Conservation (phyloP, 1,140 invertebrate genomes). For the Zaprionus taronus region DNA sequence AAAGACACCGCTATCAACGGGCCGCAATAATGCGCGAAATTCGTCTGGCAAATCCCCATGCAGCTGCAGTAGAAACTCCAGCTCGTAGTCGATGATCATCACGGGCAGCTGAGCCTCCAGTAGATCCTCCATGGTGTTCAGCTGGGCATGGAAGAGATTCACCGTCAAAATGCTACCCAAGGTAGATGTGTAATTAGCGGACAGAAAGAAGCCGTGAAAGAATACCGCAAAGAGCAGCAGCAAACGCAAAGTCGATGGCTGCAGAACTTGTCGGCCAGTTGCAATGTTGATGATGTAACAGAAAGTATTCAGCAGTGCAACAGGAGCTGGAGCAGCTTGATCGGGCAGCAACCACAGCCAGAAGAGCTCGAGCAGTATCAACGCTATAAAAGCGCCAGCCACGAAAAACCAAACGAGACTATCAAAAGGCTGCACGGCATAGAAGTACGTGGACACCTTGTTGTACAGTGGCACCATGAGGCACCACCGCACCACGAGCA, state of each 20-base stretch:
- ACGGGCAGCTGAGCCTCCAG: constrained; percentile 64
- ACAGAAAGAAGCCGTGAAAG: constrained; percentile 74
- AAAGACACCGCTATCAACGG: constrained; percentile 65
- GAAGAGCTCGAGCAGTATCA: constrained; percentile 53
- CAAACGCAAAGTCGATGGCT: constrained; percentile 51
- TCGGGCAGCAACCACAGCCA: constrained; percentile 37
- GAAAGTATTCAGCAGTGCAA: constrained; percentile 44
- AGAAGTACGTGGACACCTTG: constrained; percentile 66
- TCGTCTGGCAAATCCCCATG: constrained; percentile 47
- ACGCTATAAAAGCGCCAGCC: constrained; percentile 39
- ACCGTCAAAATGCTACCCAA: constrained; percentile 76
- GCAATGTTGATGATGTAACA: constrained; percentile 73
- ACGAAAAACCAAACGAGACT: constrained; percentile 66
- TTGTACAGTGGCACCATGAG: constrained; percentile 74
- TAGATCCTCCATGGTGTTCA: constrained; percentile 73
- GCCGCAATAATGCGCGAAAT: constrained; percentile 53
- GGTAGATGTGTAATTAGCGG: constrained; percentile 71
- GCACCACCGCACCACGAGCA: constrained; percentile 76
- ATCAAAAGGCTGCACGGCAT: constrained; percentile 64
- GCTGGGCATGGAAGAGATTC: constrained; percentile 69
- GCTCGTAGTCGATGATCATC: constrained; percentile 77
- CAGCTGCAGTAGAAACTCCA: constrained; percentile 62
- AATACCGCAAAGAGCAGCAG: constrained; percentile 59
- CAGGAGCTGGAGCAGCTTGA: not conserved
- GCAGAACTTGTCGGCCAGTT: constrained; percentile 49